Evolutionary conservation across 2,797 vertebrate genomes (phyloP), one percentile per base, ranked within the genome.

Genomic region (Crocidura indochinensis): DNA sequence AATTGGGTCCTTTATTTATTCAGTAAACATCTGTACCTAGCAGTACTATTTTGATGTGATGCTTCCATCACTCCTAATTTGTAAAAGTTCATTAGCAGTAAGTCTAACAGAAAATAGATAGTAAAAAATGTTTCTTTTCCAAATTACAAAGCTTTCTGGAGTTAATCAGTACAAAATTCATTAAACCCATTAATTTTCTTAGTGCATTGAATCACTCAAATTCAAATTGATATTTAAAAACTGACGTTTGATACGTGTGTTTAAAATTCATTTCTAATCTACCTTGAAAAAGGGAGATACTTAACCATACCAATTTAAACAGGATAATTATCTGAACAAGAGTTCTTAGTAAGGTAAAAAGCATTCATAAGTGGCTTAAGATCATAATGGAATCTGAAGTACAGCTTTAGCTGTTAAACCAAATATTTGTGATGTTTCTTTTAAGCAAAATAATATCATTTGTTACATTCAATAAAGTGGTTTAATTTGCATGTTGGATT

Each of bases 391-490:
- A 15, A 62, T 80, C 3, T 84, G 31, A 84, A 83, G 72, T 86
- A 29, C 2, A 75, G 29, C 8, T 91, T 80, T 93, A 95, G 90
- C 90, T 91, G 4, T 84, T 88, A 94, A 91, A 69, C 87, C 85
- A 94, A 94, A 96, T 96, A 92, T 5, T 91, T 84, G 8, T 60
- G 31, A 60, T 92, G 29, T 78, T 87, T 91, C 26, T 84, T 91
- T 84, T 65, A 31, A 75, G 60, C 14, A 65, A 85, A 76, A 84
- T 3, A 84, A 53, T 38, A 78, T 94, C 20, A 83, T 77, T 94
- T 92, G 60, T 92, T 95, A 80, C 2, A 51, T 68, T 77, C 69
- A 75, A 10, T 78, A 84, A 62, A 91, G 24, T 22, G 84, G 29
- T 90, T 49, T 65, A 65, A 65, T 65, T 65, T 65, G 64, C 27